These are phyloP conservation scores for Aphrophora alni DNA, from an alignment of 2,888 invertebrate genomes.

Conservation along the genomic window DNA sequence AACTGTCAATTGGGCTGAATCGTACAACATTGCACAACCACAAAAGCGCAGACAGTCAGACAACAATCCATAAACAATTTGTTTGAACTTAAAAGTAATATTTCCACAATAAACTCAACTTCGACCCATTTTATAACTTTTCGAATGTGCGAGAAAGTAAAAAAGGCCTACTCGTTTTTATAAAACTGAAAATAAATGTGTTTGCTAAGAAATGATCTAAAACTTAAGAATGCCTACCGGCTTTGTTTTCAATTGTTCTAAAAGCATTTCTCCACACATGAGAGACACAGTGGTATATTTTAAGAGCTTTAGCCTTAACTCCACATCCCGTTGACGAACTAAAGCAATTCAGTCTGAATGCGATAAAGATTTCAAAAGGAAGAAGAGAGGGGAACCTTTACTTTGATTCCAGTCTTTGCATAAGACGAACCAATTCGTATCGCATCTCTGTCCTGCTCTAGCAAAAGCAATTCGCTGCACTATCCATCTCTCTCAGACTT, in stretches of 20 bases:
- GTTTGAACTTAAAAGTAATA: no score
- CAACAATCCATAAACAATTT: no score
- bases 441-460: constrained; percentile 35
- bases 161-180: no score
- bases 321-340: constrained; percentile 35
- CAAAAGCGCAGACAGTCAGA: no score
- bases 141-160: no score
- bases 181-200: no score
- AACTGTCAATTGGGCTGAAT: no score
- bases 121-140: no score
- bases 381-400: constrained; percentile 18
- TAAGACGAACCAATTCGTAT: constrained; percentile 42
- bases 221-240: no score
- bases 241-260: constrained; percentile 2
- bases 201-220: no score
- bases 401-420: constrained; percentile 43
- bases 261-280: constrained; percentile 3
- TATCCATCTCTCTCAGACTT: constrained; percentile 32
- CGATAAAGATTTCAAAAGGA: constrained; percentile 40
- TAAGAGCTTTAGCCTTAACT: constrained; percentile 17
- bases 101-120: no score
- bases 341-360: constrained; percentile 37
- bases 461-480: constrained; percentile 32
- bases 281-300: constrained; percentile 9
- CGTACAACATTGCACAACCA: no score